Evolutionary conservation across 2,113 vertebrate species (phyloP).

Genomic region (Esox niger): DNA sequence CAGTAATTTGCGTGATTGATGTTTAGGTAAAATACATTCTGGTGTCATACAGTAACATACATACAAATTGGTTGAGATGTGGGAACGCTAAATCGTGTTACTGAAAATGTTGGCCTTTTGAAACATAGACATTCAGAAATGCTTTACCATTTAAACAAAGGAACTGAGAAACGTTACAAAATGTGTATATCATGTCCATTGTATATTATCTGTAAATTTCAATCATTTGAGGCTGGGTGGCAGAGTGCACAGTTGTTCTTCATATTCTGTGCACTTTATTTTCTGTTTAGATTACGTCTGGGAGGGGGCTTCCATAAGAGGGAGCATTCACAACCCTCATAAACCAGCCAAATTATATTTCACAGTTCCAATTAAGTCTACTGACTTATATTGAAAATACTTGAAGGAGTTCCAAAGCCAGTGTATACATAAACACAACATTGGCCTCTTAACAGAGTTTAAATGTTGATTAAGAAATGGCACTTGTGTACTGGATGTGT

Average conservation of each 20-base stretch:
- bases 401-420: conserved; percentile 11
- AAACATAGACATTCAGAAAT: too few relatives aligned
- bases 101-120: neutral
- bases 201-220: neutral
- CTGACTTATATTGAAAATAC: conserved; percentile 15
- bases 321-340: neutral
- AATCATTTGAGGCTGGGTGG: neutral
- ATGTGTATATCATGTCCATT: neutral
- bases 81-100: neutral
- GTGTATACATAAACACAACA: conserved; percentile 3
- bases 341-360: conserved; percentile 1
- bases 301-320: neutral
- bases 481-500: neutral
- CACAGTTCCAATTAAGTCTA: conserved; percentile 3
- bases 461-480: conserved; percentile 3
- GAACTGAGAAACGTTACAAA: too few relatives aligned
- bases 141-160: too few relatives aligned
- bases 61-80: neutral
- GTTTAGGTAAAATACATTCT: conserved; percentile 35
- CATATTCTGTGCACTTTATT: neutral
- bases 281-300: neutral
- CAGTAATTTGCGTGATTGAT: conserved; percentile 54
- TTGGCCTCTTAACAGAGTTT: neutral
- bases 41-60: conserved; percentile 26
- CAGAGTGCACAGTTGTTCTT: neutral